Conservation (phyloP, 2,888 invertebrate species). For the Pammene fasciana region DNA sequence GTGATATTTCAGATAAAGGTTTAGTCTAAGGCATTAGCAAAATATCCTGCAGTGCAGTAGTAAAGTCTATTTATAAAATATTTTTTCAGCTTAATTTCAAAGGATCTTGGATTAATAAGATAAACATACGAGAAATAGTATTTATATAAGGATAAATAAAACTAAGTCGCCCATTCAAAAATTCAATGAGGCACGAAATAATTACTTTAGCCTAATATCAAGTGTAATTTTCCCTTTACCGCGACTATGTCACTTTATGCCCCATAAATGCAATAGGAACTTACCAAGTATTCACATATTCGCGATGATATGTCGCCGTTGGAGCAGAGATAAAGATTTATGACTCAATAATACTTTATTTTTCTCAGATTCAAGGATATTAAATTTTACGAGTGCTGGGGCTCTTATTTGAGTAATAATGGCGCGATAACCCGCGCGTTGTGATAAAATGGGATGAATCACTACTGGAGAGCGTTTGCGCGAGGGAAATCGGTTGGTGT, state of each 20-base stretch:
- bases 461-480: conserved; percentile 49
- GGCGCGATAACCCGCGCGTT: conserved; percentile 61
- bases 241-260: conserved; percentile 37
- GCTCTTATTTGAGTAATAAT: conserved; percentile 75
- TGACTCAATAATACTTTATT: conserved; percentile 78
- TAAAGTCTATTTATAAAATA: too few relatives aligned
- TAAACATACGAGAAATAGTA: too few relatives aligned
- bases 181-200: not conserved
- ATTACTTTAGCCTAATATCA: conserved; percentile 4
- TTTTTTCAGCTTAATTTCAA: too few relatives aligned
- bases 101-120: too few relatives aligned
- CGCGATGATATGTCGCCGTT: conserved; percentile 56
- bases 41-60: too few relatives aligned
- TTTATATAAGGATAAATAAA: too few relatives aligned
- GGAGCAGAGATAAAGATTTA: conserved; percentile 76
- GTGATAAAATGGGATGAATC: conserved; percentile 58
- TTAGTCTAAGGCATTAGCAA: too few relatives aligned
- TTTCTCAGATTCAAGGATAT: conserved; percentile 76
- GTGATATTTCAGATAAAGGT: too few relatives aligned
- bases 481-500: not conserved
- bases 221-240: conserved; percentile 2
- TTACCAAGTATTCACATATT: conserved; percentile 74
- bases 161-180: not conserved
- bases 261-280: conserved; percentile 55
- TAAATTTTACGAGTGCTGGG: conserved; percentile 73